These are phyloP conservation scores for Heteromyza rotundicornis DNA, from an alignment of 2,888 invertebrate genomes.

Conservation along the genomic window DNA sequence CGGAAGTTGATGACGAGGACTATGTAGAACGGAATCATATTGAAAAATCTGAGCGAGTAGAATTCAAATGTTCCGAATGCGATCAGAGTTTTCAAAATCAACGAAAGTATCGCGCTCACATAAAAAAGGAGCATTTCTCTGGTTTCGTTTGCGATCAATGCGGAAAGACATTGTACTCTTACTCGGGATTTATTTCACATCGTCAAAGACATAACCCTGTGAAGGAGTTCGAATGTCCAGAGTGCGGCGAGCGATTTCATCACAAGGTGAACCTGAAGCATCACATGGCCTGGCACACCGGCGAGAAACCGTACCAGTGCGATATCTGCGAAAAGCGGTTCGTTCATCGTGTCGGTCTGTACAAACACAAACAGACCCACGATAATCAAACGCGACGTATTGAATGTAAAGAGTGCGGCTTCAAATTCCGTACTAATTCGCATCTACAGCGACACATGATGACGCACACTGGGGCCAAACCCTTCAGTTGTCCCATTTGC, in stretches of 20 bases:
- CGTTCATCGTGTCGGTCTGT: constrained; percentile 47
- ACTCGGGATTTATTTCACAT: constrained; percentile 46
- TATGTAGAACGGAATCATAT: too few relatives aligned
- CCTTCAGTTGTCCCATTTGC: constrained; percentile 44
- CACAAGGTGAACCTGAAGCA: constrained; percentile 45
- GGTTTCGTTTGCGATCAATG: constrained; percentile 50
- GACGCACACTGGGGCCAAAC: constrained; percentile 62
- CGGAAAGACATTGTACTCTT: constrained; percentile 45
- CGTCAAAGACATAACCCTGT: constrained; percentile 43
- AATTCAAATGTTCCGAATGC: constrained; percentile 6
- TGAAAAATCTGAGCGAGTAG: too few relatives aligned
- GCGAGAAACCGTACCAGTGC: constrained; percentile 47
- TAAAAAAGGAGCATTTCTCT: constrained; percentile 41
- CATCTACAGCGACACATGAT: constrained; percentile 63
- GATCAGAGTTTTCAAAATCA: background rate
- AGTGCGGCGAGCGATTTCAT: constrained; percentile 44
- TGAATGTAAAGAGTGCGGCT: constrained; percentile 57
- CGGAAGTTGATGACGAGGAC: too few relatives aligned
- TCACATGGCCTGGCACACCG: constrained; percentile 48
- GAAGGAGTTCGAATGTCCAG: constrained; percentile 46
- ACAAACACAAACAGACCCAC: constrained; percentile 49
- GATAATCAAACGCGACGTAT: constrained; percentile 48
- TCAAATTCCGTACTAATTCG: constrained; percentile 62
- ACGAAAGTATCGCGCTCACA: constrained; percentile 6
- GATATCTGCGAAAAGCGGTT: constrained; percentile 46